Percentiles rank a stretch among this genome's conserved stretches.
Conservation (phyloP, 2,888 invertebrate genomes). For the Eudasyphora cyanicolor region DNA sequence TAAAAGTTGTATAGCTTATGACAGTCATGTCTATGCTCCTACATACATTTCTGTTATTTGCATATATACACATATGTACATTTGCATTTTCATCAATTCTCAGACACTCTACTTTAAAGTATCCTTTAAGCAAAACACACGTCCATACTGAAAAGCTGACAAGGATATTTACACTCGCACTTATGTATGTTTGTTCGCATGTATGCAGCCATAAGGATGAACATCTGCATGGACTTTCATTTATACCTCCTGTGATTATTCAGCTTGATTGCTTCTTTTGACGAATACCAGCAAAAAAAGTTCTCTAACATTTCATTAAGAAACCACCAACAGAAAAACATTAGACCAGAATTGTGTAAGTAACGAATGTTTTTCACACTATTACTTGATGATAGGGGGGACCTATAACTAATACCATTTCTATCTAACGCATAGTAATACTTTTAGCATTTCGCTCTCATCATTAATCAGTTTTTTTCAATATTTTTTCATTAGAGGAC, state of each 20-base stretch:
- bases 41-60: neutral
- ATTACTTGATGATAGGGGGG: too few relatives aligned
- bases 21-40: neutral
- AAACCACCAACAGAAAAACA: conserved; percentile 35
- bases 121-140: neutral
- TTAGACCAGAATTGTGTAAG: neutral
- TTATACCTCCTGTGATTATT: conserved; percentile 60
- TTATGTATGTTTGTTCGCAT: neutral
- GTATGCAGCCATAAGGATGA: neutral
- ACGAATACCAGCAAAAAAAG: conserved; percentile 32
- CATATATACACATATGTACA: neutral
- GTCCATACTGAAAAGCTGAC: neutral
- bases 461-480: too few relatives aligned
- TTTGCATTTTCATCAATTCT: neutral
- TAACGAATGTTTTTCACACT: conserved; percentile 10
- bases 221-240: neutral
- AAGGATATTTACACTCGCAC: neutral
- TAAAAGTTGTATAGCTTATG: neutral
- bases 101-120: neutral
- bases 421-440: too few relatives aligned
- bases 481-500: too few relatives aligned
- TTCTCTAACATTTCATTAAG: conserved; percentile 28
- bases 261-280: conserved; percentile 68
- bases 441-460: too few relatives aligned
- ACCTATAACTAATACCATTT: too few relatives aligned